These are phyloP conservation scores for Festucalex cinctus DNA, from an alignment of 2,113 vertebrate species.

Conservation along the genomic window DNA sequence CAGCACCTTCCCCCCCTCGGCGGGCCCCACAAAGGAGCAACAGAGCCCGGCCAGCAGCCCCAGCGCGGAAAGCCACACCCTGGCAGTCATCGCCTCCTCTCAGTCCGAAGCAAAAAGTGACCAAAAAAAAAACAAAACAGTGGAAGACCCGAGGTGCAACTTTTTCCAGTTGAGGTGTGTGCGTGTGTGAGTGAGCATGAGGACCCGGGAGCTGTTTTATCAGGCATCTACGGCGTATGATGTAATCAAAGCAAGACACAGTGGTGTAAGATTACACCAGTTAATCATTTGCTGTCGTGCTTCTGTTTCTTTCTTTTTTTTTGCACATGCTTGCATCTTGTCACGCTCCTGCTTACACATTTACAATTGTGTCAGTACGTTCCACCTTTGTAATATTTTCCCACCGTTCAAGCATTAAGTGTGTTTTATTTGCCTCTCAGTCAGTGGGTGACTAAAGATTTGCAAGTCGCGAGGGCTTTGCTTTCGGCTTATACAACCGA, in stretches of 20 bases:
- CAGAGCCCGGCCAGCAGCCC: slow-evolving; percentile 54
- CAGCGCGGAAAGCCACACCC: slow-evolving; percentile 38
- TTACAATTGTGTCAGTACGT: not conserved
- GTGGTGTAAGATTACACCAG: slow-evolving; percentile 18
- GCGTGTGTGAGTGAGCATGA: slow-evolving; percentile 15
- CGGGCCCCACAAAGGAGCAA: slow-evolving; percentile 36
- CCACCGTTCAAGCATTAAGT: not conserved
- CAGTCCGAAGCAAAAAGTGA: not conserved
- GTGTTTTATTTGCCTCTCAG: not conserved
- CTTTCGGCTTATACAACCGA: not conserved
- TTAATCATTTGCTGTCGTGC: slow-evolving; percentile 12
- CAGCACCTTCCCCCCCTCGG: slow-evolving; percentile 70
- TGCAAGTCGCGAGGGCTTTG: slow-evolving; percentile 17
- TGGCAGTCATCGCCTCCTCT: slow-evolving; percentile 41
- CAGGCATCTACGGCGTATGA: slow-evolving; percentile 16
- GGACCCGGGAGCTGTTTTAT: slow-evolving; percentile 38
- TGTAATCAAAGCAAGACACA: slow-evolving; percentile 23
- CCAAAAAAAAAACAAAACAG: not conserved
- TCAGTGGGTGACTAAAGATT: not conserved
- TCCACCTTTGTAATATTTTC: not conserved
- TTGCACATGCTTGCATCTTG: not conserved
- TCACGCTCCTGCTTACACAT: not conserved
- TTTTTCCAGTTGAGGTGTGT: not conserved
- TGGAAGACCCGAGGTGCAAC: not conserved
- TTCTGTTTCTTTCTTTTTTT: not conserved